Percentiles rank a stretch among this genome's conserved stretches.
phyloP scores from a whole-genome alignment of 2,113 vertebrate species.

The Tautogolabrus adspersus region DNA sequence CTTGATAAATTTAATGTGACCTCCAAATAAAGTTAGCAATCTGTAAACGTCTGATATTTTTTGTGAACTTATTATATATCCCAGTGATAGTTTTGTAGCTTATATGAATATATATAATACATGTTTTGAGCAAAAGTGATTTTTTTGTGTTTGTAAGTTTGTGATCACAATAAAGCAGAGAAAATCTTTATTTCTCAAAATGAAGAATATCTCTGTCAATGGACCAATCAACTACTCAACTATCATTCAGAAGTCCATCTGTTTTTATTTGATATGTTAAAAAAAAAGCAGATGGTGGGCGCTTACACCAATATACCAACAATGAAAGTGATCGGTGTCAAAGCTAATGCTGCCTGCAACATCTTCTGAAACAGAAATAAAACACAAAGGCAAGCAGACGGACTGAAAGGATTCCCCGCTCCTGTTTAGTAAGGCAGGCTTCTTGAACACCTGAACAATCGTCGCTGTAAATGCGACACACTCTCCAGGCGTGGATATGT shows the following conservation, averaged over 20 bases:
- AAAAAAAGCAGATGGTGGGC: not conserved
- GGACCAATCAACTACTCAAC: not conserved
- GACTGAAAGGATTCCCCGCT: slow-evolving; percentile 24
- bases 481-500: slow-evolving; percentile 56
- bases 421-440: slow-evolving; percentile 29
- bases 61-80: not conserved
- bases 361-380: slow-evolving; percentile 18
- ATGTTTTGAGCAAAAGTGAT: slow-evolving; percentile 3
- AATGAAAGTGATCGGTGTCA: not conserved
- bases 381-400: slow-evolving; percentile 28
- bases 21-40: not conserved
- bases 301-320: not conserved
- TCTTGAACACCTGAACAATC: slow-evolving; percentile 47
- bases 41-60: slow-evolving; percentile 6
- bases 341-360: slow-evolving; percentile 6
- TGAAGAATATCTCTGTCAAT: not conserved
- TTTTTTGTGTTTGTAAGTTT: slow-evolving; percentile 45
- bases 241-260: not conserved
- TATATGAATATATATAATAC: slow-evolving; percentile 12
- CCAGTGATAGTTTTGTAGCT: not conserved
- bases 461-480: slow-evolving; percentile 50
- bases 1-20: not conserved
- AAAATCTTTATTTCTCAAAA: slow-evolving; percentile 6
- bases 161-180: slow-evolving; percentile 5
- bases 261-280: not conserved